Evolutionary conservation across 2,888 invertebrate genomes (phyloP).

Genomic region (Drosophila cyrtoloma): DNA sequence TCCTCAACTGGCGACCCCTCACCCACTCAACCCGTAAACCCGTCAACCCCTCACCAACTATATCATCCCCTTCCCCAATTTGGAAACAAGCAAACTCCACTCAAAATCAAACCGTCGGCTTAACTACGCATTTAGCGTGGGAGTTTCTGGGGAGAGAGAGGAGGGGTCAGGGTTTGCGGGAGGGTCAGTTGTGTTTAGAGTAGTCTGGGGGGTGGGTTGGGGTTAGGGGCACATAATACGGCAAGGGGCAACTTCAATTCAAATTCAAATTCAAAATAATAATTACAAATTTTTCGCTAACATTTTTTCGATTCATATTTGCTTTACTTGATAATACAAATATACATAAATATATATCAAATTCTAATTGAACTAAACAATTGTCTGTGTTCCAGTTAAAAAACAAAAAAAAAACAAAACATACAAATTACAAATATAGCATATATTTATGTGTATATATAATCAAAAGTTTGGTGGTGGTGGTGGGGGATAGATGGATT

Average conservation of each 20-base stretch:
- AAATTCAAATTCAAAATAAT: constrained; percentile 8
- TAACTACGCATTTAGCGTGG: background rate
- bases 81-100: background rate
- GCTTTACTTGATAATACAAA: constrained; percentile 30
- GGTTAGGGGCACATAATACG: constrained; percentile 49
- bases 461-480: constrained; percentile 33
- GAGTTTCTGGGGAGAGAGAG: background rate
- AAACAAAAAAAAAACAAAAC: constrained; percentile 20
- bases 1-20: background rate
- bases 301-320: constrained; percentile 8
- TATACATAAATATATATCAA: constrained; percentile 30
- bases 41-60: background rate
- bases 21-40: background rate
- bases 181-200: background rate
- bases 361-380: constrained; percentile 72
- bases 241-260: constrained; percentile 26
- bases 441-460: constrained; percentile 27
- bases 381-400: constrained; percentile 53
- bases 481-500: constrained; percentile 46
- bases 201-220: background rate
- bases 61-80: background rate
- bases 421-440: constrained; percentile 34
- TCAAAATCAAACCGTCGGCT: background rate
- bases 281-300: constrained; percentile 31
- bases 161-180: background rate